Evolutionary conservation across 2,888 invertebrate genomes (phyloP), one percentile per base, ranked within the genome.

Genomic region (Petrolisthes cinctipes): DNA sequence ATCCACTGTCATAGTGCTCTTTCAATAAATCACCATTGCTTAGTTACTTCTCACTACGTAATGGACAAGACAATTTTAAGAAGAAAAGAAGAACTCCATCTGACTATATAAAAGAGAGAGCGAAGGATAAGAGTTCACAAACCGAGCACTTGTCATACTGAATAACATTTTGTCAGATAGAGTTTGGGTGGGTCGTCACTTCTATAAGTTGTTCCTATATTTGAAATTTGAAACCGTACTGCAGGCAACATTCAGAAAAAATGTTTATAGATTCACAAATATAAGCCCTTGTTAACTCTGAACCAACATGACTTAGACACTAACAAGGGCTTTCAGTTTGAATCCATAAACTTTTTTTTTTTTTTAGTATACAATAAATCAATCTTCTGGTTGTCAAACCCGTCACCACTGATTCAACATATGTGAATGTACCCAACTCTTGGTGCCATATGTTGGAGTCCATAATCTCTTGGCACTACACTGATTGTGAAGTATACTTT

Each of bases 401-500:
- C 84, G 76, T 88, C 81, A 84, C 87, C 80, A 84, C 81, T 81
- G 68, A 82, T 79, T 81, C 84, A 71, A 73, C 83, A 71, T 71
- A 23, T 71, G 71, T 57, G 53, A 78, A 84, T 66, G 76, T n/a
- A 78, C 53, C 86, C 76, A 61, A 83, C 87, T 84, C 84, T 9
- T 53, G 57, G 57, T 61, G 79, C 61, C 71, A 57, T 68, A 7
- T 79, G 54, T 54, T 51, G n/a, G 87, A 84, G 87, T 83, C 80
- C 75, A 82, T 78, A 73, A 66, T 84, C 83, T 88, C 87, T 14
- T 23, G 75, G 87, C 87, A 88, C 87, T 80, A 61, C 81, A 88
- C 84, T 68, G 68, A 80, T 84, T 17, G 73, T 37, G 17, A 37
- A 37, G 80, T 81, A 61, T 57, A 23, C 5, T 68, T 37, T 66